Evolutionary conservation across 2,113 vertebrate genomes (phyloP), one percentile per base, ranked within the genome.

Genomic region (Percopsis transmontana): DNA sequence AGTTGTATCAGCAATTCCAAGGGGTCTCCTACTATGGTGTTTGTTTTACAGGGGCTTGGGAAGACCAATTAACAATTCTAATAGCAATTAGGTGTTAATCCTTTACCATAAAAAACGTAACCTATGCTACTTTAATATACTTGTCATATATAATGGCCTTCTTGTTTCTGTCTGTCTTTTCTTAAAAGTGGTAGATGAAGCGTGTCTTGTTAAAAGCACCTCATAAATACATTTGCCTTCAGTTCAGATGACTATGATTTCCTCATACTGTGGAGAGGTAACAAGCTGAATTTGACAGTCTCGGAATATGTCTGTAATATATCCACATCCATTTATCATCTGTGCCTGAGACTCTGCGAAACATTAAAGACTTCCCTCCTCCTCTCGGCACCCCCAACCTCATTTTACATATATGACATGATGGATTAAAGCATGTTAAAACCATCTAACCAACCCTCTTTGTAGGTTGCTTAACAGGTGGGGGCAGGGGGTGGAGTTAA

Each of bases 371-470:
- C 42, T 11, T n/a, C 19, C 12, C 52, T 44, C 20, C 51, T 27
- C 42, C 40, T n/a, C 38, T 24, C 39, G 16, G n/a, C 6, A 19
- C 62, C 51, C 50, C 39, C 62, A n/a, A 42, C 3, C 62, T 65
- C 21, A 44, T 64, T 53, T 53, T 64, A 64, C 50, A 64, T 53
- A 38, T 54, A 65, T 66, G 40, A 56, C 63, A 33, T 56, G 41
- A 66, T 56, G 63, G 63, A 66, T 66, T 66, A 66, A 66, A 47
- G 41, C 51, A 66, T 56, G 20, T 66, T 56, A 33, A 45, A 40
- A 53, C 16, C 20, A 9, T 40, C 16, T 20, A 56, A 48, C 51
- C 41, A 11, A 40, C 5, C 20, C 41, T 41, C 20, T 66, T 56
- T 66, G 41, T 47, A 56, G 52, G 56, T 41, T 38, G 52, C 52